Conservation (phyloP, 2,888 invertebrate genomes). For the Tipula helvola region DNA sequence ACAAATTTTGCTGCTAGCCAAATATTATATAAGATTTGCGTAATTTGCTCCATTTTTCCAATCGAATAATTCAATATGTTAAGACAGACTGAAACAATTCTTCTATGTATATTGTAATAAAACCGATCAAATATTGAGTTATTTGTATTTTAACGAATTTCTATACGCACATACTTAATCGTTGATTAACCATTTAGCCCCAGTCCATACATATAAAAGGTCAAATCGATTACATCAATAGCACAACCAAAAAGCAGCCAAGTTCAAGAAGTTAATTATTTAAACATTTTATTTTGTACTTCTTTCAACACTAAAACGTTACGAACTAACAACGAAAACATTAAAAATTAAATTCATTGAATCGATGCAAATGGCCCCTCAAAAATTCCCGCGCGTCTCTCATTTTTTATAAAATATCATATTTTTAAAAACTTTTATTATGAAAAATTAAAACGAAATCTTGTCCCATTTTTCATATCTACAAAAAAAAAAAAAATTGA, state of each 20-base stretch:
- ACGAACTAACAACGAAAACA: neutral
- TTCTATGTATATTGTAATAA: no score
- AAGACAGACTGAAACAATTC: no score
- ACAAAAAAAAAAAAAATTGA: neutral
- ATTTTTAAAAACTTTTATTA: neutral
- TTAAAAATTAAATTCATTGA: neutral
- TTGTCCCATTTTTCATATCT: neutral
- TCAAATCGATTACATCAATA: neutral
- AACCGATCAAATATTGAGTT: no score
- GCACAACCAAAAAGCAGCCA: neutral
- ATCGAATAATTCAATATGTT: no score
- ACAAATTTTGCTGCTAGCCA: no score
- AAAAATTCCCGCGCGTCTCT: neutral
- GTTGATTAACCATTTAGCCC: no score
- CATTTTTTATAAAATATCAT: neutral
- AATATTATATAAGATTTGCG: no score
- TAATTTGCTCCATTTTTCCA: no score
- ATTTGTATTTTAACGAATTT: no score
- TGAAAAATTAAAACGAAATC: neutral
- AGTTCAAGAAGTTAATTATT: neutral
- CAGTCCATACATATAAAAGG: neutral
- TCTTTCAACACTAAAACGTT: neutral
- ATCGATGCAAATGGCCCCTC: neutral
- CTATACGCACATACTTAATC: no score
- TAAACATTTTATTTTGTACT: neutral